Conservation (phyloP, 2,113 vertebrate genomes). For the Ailurus styani region DNA sequence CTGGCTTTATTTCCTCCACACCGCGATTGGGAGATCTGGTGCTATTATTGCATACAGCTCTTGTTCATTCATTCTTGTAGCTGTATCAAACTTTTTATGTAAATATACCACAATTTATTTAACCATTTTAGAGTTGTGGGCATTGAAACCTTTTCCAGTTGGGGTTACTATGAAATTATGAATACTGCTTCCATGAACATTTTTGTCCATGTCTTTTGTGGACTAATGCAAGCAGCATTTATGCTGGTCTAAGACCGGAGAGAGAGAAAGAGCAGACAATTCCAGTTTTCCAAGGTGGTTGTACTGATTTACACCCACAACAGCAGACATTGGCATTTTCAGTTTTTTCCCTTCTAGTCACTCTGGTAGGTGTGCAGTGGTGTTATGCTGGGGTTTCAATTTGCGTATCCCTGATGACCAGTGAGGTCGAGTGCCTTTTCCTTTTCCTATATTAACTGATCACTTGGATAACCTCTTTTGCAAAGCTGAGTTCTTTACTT, state of each 20-base stretch:
- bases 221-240: neutral
- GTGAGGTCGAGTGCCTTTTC: neutral
- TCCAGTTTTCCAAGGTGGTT: neutral
- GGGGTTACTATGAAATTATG: neutral
- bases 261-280: neutral
- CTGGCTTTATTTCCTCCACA: neutral
- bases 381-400: neutral
- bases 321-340: neutral
- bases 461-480: neutral
- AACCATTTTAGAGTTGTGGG: neutral
- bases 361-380: neutral
- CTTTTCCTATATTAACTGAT: neutral
- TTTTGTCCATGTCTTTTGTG: neutral
- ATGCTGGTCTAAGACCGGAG: neutral
- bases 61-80: neutral
- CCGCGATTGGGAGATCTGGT: neutral
- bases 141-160: neutral
- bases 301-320: neutral
- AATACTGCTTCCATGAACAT: neutral
- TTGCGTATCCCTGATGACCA: neutral
- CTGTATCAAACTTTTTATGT: neutral
- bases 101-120: neutral
- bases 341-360: neutral
- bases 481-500: conserved; percentile 10
- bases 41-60: neutral